phyloP scores from a whole-genome alignment of 1,140 invertebrate genomes.

The Drosophila mauritiana region DNA sequence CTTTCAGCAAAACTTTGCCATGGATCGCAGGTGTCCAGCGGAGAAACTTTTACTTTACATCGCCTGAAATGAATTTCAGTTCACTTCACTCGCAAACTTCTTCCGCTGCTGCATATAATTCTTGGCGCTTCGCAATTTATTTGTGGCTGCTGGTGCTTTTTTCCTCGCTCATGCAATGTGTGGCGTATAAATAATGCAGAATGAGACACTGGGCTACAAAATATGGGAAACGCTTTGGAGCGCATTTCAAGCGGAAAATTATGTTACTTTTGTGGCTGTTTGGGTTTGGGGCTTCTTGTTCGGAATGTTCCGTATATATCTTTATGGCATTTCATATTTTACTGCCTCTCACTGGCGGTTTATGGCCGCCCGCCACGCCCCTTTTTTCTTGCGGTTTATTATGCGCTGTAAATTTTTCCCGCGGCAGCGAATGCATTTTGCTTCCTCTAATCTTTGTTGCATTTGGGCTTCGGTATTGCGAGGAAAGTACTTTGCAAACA shows the following conservation, averaged over 20 bases:
- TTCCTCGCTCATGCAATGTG: slow-evolving; percentile 1
- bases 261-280: slow-evolving; percentile 67
- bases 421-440: slow-evolving; percentile 17
- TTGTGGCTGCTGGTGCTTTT: slow-evolving; percentile 6
- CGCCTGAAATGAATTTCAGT: slow-evolving; percentile 29
- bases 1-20: slow-evolving; percentile 14
- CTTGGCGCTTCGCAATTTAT: slow-evolving; percentile 34
- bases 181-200: slow-evolving; percentile 34
- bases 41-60: slow-evolving; percentile 37
- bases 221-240: slow-evolving; percentile 56
- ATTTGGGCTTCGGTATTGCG: slow-evolving; percentile 7
- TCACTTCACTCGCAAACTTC: slow-evolving; percentile 41
- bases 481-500: neutral
- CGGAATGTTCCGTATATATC: slow-evolving; percentile 26
- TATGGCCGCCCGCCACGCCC: slow-evolving; percentile 13
- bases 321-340: slow-evolving; percentile 70
- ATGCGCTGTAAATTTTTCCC: slow-evolving; percentile 32
- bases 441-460: slow-evolving; percentile 32
- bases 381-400: slow-evolving; percentile 27
- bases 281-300: slow-evolving; percentile 18
- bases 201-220: slow-evolving; percentile 29
- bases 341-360: slow-evolving; percentile 29
- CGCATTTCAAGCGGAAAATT: slow-evolving; percentile 68
- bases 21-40: slow-evolving; percentile 18
- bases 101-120: slow-evolving; percentile 37